Base-by-base conservation (phyloP, 2,113 vertebrate species). In the Odontophorus gujanensis region DNA sequence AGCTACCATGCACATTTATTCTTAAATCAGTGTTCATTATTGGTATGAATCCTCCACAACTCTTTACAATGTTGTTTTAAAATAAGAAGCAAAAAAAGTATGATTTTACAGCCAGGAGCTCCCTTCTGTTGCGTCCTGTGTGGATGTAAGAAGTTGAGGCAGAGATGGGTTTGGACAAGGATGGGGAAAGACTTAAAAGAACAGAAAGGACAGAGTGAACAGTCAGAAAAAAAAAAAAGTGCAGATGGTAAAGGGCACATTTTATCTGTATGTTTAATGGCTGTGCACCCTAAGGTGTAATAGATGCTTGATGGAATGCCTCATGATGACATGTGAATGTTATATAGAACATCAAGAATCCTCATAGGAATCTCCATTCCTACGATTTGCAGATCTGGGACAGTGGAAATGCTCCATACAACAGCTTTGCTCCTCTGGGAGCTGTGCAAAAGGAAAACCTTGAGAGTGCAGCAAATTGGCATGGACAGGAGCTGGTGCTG, bases 351-450 rank as follows among this genome's bases (percentile, higher is more conserved):
- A 40, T 5, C 8, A 26, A 30, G 22, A 93, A 87, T 24, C 21
- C 87, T 86, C n/a, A 48, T 0, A 71, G 65, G 42, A 47, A 73
- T 53, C 55, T 38, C 73, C 45, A 13, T 26, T 36, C n/a, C 25
- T 0, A 5, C 28, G 16, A 42, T 72, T 71, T 25, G 36, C 61
- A 38, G 32, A 28, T 14, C 7, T 36, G 51, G 66, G 87, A 21
- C 36, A 63, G 36, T 0, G 42, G 55, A 63, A 89, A 38, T 4
- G 48, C 40, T 66, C 10, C 20, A 50, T 26, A 9, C 18, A 73
- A 74, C 84, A 91, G 93, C 40, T 77, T 66, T 43, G 48, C 6
- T 71, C 69, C 92, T 30, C 42, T 67, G 81, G 85, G 69, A 84
- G 40, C n/a, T 48, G 53, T 12, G 36, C 59, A 20, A 45, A 86